phyloP scores from a whole-genome alignment of 37 sponge, comb jelly and placozoan genomes.

The Agelas oroides region DNA sequence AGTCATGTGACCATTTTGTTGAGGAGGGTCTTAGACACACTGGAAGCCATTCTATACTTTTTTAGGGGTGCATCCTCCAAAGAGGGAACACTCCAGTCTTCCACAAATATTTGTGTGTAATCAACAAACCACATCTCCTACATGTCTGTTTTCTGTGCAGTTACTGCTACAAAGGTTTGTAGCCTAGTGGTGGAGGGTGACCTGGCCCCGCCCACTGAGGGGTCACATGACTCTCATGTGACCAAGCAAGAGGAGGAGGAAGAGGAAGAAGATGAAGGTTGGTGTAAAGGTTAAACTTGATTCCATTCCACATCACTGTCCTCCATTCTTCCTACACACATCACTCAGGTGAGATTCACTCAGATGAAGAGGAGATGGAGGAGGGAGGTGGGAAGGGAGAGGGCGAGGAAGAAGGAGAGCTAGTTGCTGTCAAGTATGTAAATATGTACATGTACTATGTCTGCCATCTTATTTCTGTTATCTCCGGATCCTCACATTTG shows the following conservation, averaged over 20 bases:
- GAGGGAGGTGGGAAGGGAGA: background rate
- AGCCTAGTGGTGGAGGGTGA: background rate
- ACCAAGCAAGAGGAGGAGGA: no score
- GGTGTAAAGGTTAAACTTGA: background rate
- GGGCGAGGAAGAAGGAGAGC: constrained; percentile 12
- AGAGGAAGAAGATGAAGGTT: constrained; percentile 27
- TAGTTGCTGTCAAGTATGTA: background rate
- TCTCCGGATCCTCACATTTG: no score
- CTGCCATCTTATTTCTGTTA: no score
- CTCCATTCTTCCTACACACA: no score
- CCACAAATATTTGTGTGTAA: no score
- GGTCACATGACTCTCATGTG: constrained; percentile 19
- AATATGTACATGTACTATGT: no score
- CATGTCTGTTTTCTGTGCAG: background rate
- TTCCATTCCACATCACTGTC: background rate
- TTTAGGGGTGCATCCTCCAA: no score
- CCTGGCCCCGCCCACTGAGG: constrained; percentile 8
- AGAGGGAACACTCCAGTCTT: no score
- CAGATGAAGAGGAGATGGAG: constrained; percentile 43
- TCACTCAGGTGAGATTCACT: constrained; percentile 19
- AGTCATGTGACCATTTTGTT: no score
- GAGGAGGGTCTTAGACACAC: no score
- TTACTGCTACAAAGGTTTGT: constrained; percentile 7
- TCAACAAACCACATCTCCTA: no score
- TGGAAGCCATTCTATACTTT: no score